phyloP scores from a whole-genome alignment of 2,888 invertebrate genomes.

The Dolichomitus sp. region DNA sequence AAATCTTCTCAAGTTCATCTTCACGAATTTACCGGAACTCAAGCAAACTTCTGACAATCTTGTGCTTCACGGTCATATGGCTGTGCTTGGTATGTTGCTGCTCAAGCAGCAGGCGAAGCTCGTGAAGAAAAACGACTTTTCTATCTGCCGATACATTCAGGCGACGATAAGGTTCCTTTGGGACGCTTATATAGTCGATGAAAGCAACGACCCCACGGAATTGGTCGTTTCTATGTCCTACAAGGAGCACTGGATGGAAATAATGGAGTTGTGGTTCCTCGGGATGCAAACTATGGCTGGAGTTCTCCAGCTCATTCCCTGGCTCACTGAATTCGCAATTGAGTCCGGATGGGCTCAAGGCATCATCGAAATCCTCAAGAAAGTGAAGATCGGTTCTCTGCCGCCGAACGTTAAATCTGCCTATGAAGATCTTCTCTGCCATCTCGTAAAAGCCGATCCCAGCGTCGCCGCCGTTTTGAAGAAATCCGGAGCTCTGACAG shows the following conservation, averaged over 20 bases:
- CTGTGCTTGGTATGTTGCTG: constrained; percentile 93
- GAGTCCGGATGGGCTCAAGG: constrained; percentile 98
- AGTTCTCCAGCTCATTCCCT: constrained; percentile 93
- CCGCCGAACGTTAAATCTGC: constrained; percentile 95
- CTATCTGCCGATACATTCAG: constrained; percentile 95
- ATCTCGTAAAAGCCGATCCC: constrained; percentile 93
- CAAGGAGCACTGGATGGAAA: constrained; percentile 95
- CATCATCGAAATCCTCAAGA: constrained; percentile 93
- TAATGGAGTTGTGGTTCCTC: constrained; percentile 96
- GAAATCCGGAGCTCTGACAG: constrained; percentile 93
- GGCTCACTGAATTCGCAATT: constrained; percentile 96
- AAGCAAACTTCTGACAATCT: constrained; percentile 94
- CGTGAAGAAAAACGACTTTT: constrained; percentile 95
- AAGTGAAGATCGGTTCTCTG: constrained; percentile 94
- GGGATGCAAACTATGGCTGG: constrained; percentile 97
- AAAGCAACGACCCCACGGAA: constrained; percentile 93
- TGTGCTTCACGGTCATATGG: constrained; percentile 94
- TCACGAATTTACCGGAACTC: constrained; percentile 94
- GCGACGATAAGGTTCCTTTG: constrained; percentile 96
- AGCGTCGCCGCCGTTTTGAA: constrained; percentile 92
- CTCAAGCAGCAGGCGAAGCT: constrained; percentile 94
- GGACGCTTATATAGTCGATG: constrained; percentile 97
- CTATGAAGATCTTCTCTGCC: constrained; percentile 95
- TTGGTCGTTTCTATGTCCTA: constrained; percentile 95
- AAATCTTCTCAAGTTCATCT: constrained; percentile 94